Base-by-base conservation (phyloP, 2,797 vertebrate species). In the Okamejei kenojei region DNA sequence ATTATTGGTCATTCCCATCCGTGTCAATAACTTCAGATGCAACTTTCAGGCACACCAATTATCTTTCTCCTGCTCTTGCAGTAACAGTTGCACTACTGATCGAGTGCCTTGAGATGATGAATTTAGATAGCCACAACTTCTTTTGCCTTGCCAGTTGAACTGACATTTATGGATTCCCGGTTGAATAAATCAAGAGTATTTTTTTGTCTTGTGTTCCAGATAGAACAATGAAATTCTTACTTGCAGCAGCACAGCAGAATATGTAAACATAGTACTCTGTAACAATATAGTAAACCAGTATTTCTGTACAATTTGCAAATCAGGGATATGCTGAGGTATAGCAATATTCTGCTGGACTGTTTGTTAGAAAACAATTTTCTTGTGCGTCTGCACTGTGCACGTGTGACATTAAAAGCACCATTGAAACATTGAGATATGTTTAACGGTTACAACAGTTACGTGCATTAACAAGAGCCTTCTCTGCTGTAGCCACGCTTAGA, bases 121-220 rank as follows among this genome's bases (percentile, higher is more conserved):
- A 91, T 91, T 71, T 35, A 91, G 38, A 38, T 8, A 54, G 68
- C 38, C 17, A 65, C 84, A 86, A n/a, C 63, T 86, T 86, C 54
- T 86, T 86, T 17, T 32, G 26, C 11, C 13, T 86, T 63, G 29
- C 58, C 82, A 86, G 82, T 63, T 86, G 82, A 86, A 63, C 82
- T 86, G 82, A 63, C 82, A 86, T 86, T 86, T 86, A 63, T 86
- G 54, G 82, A 63, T 63, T 86, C 29, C 10, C 65, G 19, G 84
- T 11, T 88, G 61, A 65, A 88, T 65, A 88, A 45, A 45, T 45
- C 38, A 45, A 45, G 38, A 45, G 45, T 45, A 4, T 45, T 45
- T 45, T 45, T 3, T 45, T 45, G 45, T 45, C 45, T 45, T 45
- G 3, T 45, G 45, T 45, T 45, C 45, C 45, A 45, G 45, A 45